Evolutionary conservation across 2,888 invertebrate genomes (phyloP), one percentile per base, ranked within the genome.

Genomic region (Cepaea hortensis): DNA sequence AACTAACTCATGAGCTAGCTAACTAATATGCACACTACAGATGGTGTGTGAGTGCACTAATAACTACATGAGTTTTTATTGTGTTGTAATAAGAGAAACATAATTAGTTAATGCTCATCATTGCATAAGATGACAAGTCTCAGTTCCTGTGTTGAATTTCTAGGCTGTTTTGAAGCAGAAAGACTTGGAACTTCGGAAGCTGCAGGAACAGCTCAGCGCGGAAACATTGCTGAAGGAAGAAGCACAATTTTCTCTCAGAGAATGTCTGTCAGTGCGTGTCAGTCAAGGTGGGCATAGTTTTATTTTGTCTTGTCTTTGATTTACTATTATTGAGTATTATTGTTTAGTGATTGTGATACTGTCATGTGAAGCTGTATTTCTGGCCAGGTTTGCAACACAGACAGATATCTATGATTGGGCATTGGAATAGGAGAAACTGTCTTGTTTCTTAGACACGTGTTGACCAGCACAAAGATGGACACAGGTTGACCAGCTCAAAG

Each of bases 161-260:
- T 35, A 86, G 86, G 82, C 82, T 70, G 77, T 86, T 6, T 62
- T 86, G 20, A 86, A 82, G 46, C 76, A 86, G 77, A 86, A 77
- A 55, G 86, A 84, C n/a, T n/a, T 87, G 20, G 84, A 87, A 35
- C 35, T 87, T 20, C 61, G 81, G 13, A 72, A 75, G 46, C 77
- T 86, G 50, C 62, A 70, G 50, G 75, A 76, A 46, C 76, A 55
- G 46, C n/a, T 86, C 15, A 82, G 75, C 48, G 50, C 76, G 3
- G 87, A 88, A 65, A 84, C 73, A 3, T 62, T 86, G n/a, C 65
- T 84, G 77, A 84, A 87, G 18, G 85, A 89, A 46, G 92, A 92
- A 15, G 70, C 79, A 50, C 77, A 85, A 35, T 6, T 79, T 20
- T 9, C 85, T 15, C 79, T 85, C 46, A 11, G 62, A 48, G 85